Conservation (phyloP, 2,113 vertebrate species). For the Oncorhynchus kisutch region DNA sequence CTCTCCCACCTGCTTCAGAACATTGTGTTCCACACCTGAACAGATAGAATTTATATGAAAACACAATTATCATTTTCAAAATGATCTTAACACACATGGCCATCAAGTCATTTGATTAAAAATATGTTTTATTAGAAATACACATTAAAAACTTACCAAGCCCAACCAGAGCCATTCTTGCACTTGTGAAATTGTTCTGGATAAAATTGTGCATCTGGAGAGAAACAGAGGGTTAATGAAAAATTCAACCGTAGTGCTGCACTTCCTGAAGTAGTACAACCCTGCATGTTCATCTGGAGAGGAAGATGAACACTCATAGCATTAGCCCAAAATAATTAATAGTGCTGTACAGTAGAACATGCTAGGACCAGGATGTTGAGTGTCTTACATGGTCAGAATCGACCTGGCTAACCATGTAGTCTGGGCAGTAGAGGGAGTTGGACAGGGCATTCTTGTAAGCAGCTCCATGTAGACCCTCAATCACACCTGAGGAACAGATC, state of each 20-base stretch:
- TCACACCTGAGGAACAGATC: constrained; percentile 70
- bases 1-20: constrained; percentile 89
- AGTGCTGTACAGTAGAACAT: neutral
- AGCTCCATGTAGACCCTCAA: constrained; percentile 88
- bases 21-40: constrained; percentile 85
- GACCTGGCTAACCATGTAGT: constrained; percentile 85
- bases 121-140: neutral
- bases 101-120: neutral
- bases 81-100: too few species aligned
- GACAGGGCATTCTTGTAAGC: constrained; percentile 87
- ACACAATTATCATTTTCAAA: neutral
- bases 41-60: neutral
- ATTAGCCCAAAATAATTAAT: neutral
- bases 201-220: constrained; percentile 73
- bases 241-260: neutral
- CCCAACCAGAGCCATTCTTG: constrained; percentile 93
- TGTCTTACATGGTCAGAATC: constrained; percentile 83
- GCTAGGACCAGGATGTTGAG: neutral
- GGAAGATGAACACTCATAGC: too few species aligned
- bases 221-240: neutral
- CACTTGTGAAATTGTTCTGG: constrained; percentile 82
- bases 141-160: constrained; percentile 77
- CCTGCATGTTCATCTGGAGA: too few species aligned
- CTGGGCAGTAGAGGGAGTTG: constrained; percentile 93
- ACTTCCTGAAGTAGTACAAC: too few species aligned